A percentile compares a stretch with the other conserved stretches of the same genome.
These are phyloP conservation scores for Chalcis sispes DNA, from an alignment of 2,888 invertebrate species.

Conservation along the genomic window DNA sequence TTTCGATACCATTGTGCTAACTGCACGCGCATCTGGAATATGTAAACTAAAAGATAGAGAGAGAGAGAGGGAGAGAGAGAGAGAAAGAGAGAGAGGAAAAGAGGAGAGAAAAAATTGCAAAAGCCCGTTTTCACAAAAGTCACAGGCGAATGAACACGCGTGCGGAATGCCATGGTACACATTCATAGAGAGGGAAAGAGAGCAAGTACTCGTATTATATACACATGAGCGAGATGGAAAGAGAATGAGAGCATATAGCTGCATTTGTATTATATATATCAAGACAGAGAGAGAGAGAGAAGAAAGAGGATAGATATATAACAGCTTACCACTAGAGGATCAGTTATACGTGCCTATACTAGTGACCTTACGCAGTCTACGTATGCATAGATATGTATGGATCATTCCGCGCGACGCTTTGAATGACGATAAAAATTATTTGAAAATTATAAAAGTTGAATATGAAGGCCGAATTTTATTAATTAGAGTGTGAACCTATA, in stretches of 20 bases:
- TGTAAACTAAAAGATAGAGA: background rate
- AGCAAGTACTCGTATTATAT: no score
- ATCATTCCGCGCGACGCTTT: no score
- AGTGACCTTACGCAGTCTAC: conserved; percentile 38
- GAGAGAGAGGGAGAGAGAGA: background rate
- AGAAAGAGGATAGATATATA: no score
- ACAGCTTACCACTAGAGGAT: no score
- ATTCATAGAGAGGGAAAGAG: conserved; percentile 27
- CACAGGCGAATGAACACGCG: conserved; percentile 36
- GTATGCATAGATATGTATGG: background rate
- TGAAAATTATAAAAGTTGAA: no score
- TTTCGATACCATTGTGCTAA: conserved; percentile 22
- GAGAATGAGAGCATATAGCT: background rate
- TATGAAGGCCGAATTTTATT: no score
- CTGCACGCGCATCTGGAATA: background rate
- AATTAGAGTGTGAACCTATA: no score
- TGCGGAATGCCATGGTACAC: conserved; percentile 39
- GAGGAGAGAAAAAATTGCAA: background rate
- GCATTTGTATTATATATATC: conserved; percentile 14
- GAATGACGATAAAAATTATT: no score
- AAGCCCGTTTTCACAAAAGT: conserved; percentile 42
- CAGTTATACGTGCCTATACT: conserved; percentile 30
- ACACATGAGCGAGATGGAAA: background rate
- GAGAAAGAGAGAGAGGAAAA: background rate
- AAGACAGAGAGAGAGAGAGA: conserved; percentile 18